Evolutionary conservation across 2,797 vertebrate species (phyloP), one percentile per base, ranked within the genome.

Genomic region (Orestias chungarensis): DNA sequence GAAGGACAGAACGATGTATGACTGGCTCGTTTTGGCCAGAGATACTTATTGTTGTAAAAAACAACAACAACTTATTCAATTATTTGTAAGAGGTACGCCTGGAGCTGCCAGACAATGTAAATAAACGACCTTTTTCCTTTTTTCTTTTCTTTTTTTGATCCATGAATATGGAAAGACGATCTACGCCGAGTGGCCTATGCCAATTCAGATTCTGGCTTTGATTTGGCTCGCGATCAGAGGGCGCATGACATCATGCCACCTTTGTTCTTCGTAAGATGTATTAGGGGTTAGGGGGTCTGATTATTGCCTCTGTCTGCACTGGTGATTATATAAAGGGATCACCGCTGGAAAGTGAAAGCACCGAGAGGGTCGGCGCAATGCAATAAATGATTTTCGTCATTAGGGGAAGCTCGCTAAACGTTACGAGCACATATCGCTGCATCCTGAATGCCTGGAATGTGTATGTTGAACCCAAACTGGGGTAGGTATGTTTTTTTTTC

Each of bases 401-500:
- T 82, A 83, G 79, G 83, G n/a, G 52, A 27, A 81, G 64, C 40
- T 69, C 83, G 87, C 70, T 70, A 73, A 82, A 70, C 76, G 84
- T 88, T 80, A 88, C 74, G 11, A 62, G 57, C 68, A 64, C 66
- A 74, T 77, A 86, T 89, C 76, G 82, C 18, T 71, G 78, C 78
- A 79, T 82, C 79, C 74, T 70, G 71, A 71, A 66, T 86, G 65
- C 68, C 67, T 12, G 40, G 54, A 73, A 79, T 89, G 84, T 90
- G 80, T 84, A 76, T 85, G 79, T 84, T 91, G 89, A 88, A 92
- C 71, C 47, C 68, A 70, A 78, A 81, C 71, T 8, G n/a, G 33
- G 17, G 61, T 49, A 88, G 88, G 86, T 91, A 91, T 84, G 87
- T 78, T 46, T 44, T 15, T 70, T 61, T 72, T 18, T 79, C 65